Evolutionary conservation across 2,113 vertebrate genomes (phyloP).

Genomic region (human (Homo sapiens)): GRCh38 chrX:143096501-143097000

Average conservation of each 20-base stretch:
- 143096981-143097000: background rate
- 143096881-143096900: background rate
- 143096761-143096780: background rate
- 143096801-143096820: background rate
- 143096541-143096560: background rate
- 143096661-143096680: background rate
- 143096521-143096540: background rate
- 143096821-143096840: background rate
- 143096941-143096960: background rate
- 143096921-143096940: background rate
- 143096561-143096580: background rate
- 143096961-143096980: background rate
- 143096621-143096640: background rate
- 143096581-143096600: background rate
- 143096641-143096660: background rate
- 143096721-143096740: background rate
- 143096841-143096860: background rate
- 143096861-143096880: background rate
- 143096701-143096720: background rate
- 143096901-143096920: background rate
- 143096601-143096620: background rate
- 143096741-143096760: background rate
- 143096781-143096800: background rate
- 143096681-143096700: background rate
- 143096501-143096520: background rate